Evolutionary conservation across 2,113 vertebrate genomes (phyloP).

Genomic region (Myanophis thanlyinensis): DNA sequence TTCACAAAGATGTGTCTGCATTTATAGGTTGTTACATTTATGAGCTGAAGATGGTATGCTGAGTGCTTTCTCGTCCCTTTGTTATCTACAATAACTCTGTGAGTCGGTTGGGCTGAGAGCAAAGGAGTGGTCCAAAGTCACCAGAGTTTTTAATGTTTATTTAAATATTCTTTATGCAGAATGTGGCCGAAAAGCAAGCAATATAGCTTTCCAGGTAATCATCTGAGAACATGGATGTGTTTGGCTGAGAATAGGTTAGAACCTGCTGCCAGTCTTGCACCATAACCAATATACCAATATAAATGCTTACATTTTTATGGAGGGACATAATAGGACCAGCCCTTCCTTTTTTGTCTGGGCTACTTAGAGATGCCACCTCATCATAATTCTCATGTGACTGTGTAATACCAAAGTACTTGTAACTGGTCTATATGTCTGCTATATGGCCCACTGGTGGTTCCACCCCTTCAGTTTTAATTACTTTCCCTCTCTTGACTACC

Average conservation of each 20-base stretch:
- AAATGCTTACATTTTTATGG: neutral
- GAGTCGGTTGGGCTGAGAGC: neutral
- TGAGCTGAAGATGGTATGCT: neutral
- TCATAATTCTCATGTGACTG: neutral
- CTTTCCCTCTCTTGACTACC: neutral
- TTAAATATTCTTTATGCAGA: too few species aligned
- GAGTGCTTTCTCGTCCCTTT: neutral
- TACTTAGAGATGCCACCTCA: neutral
- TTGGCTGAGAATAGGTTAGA: neutral
- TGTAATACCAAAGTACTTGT: neutral
- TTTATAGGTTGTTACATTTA: neutral
- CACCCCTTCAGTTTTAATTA: neutral
- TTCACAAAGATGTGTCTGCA: neutral
- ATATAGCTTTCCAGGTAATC: too few species aligned
- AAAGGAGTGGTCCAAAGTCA: too few species aligned
- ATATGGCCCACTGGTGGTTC: neutral
- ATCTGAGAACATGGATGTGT: too few species aligned
- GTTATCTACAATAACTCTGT: neutral
- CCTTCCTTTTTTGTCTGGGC: neutral
- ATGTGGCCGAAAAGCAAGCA: too few species aligned
- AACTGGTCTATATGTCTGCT: neutral
- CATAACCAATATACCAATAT: neutral
- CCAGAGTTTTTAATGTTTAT: too few species aligned
- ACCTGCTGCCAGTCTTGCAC: neutral
- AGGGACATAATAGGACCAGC: neutral